Conservation (phyloP, 2,113 vertebrate genomes). For the Brachypodius melanocephalos region DNA sequence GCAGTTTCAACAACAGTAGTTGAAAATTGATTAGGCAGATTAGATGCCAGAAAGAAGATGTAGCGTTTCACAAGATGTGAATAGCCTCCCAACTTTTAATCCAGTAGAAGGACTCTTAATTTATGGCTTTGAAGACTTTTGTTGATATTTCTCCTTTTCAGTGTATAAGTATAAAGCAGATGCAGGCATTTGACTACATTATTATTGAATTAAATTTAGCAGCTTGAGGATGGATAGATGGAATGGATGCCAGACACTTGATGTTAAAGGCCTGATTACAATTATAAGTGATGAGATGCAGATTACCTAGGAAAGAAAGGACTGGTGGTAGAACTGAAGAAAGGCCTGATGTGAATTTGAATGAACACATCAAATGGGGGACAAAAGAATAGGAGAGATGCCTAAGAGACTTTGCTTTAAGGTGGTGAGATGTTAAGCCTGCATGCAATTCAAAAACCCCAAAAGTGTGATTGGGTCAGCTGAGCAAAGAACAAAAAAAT, state of each 20-base stretch:
- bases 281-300: not conserved
- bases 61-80: not conserved
- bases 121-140: not conserved
- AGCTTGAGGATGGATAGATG: not conserved
- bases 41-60: not conserved
- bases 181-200: not conserved
- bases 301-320: not conserved
- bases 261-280: not conserved
- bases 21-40: not conserved
- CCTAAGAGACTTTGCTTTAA: not conserved
- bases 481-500: not conserved
- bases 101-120: not conserved
- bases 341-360: not conserved
- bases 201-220: not conserved
- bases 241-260: not conserved
- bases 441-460: not conserved
- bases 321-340: not conserved
- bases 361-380: not conserved
- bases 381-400: not conserved
- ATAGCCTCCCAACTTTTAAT: not conserved
- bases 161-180: not conserved
- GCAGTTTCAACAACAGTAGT: not conserved
- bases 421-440: not conserved
- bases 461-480: not conserved
- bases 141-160: not conserved